Conservation (phyloP, 2,888 invertebrate species). For the Hypolimnas misippus region DNA sequence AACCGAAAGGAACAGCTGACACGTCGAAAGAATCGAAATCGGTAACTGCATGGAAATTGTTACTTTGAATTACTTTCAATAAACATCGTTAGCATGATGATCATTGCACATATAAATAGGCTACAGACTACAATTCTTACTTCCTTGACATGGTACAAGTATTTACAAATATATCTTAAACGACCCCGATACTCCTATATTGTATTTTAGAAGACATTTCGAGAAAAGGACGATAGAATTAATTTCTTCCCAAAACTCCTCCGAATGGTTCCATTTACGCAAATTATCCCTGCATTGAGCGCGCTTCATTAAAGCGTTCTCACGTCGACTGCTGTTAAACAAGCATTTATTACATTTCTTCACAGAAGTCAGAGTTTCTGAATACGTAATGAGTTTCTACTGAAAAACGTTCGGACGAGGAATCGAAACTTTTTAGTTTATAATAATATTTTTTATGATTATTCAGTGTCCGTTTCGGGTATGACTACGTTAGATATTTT, state of each 20-base stretch:
- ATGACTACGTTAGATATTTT: constrained; percentile 23
- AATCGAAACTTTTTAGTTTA: constrained; percentile 31
- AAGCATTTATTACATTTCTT: constrained; percentile 32
- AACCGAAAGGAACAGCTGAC: too few relatives aligned
- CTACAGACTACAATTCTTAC: too few relatives aligned
- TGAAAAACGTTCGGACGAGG: constrained; percentile 34
- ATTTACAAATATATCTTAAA: background rate
- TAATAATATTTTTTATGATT: constrained; percentile 36
- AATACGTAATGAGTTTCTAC: constrained; percentile 21
- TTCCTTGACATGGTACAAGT: background rate
- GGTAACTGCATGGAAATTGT: too few relatives aligned
- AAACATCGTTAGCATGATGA: too few relatives aligned
- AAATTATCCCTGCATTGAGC: constrained; percentile 28
- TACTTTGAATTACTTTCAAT: too few relatives aligned
- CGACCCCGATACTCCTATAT: background rate
- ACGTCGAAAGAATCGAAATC: too few relatives aligned
- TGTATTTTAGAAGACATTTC: background rate
- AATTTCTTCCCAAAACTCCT: constrained; percentile 21
- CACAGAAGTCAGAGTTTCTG: constrained; percentile 24
- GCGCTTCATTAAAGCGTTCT: constrained; percentile 22
- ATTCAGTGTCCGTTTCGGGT: constrained; percentile 26
- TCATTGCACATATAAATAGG: too few relatives aligned
- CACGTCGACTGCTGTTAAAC: constrained; percentile 24
- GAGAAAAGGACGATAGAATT: constrained; percentile 20
- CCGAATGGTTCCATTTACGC: constrained; percentile 19